Evolutionary conservation across 92 coral and sea anemone species (phyloP).

Genomic region (Umimayanthus chanpuru): DNA sequence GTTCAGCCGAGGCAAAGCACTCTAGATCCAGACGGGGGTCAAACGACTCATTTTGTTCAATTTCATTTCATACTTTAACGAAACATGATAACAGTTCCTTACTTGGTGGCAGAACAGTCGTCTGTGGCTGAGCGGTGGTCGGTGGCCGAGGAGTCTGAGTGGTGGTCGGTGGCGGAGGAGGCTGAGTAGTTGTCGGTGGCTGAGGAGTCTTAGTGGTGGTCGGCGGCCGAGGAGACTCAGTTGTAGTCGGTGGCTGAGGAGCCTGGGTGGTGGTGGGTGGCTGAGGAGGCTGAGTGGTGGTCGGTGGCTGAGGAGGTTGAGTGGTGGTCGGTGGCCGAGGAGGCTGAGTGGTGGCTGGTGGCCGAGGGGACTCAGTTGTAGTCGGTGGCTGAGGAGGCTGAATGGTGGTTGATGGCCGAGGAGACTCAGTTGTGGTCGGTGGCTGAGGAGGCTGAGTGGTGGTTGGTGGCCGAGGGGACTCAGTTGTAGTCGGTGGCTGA

Average conservation of each 20-base stretch:
- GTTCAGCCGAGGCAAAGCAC: no score
- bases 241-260: constrained; percentile 11
- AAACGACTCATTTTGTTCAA: no score
- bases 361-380: constrained; percentile 16
- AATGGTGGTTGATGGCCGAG: constrained; percentile 14
- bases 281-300: neutral
- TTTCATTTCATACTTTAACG: neutral
- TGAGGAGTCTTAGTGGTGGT: neutral
- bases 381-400: constrained; percentile 24
- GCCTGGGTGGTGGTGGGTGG: constrained; percentile 1
- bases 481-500: neutral
- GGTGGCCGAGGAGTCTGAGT: neutral
- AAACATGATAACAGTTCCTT: neutral
- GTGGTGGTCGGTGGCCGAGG: neutral
- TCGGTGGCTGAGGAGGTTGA: constrained; percentile 4
- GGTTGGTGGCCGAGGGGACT: neutral
- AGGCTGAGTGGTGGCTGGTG: constrained; percentile 18
- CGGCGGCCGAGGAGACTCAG: neutral
- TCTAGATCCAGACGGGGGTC: no score
- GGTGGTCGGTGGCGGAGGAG: neutral
- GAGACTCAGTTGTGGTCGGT: neutral
- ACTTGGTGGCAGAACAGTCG: constrained; percentile 39
- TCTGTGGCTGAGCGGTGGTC: constrained; percentile 16
- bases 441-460: neutral
- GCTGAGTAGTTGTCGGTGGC: neutral